These are phyloP conservation scores for Artibeus lituratus DNA, from an alignment of 2,797 vertebrate species.

Conservation along the genomic window DNA sequence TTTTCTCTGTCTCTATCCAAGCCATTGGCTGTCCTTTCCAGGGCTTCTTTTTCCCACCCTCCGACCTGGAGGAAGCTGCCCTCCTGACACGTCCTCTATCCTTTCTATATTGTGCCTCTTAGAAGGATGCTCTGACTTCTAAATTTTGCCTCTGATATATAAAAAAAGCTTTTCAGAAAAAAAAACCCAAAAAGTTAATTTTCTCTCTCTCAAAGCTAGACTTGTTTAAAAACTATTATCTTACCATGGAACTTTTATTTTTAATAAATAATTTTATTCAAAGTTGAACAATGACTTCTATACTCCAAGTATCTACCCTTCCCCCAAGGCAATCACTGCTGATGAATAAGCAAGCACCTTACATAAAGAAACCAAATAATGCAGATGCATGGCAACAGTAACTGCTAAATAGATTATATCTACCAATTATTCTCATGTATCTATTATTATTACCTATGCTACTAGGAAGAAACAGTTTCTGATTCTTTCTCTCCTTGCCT, in stretches of 20 bases:
- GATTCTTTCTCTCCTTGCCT: background rate
- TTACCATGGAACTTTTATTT: background rate
- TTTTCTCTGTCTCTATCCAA: background rate
- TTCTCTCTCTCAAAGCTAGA: too few species aligned
- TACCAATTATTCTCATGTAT: background rate
- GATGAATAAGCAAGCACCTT: background rate
- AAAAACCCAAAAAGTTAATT: too few species aligned
- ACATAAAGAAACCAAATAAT: constrained; percentile 14
- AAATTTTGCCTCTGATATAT: background rate
- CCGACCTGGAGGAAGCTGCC: background rate
- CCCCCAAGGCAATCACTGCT: background rate
- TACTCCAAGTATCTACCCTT: background rate
- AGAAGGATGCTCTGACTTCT: background rate
- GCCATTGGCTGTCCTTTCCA: background rate
- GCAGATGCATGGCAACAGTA: background rate
- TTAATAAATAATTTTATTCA: constrained; percentile 20
- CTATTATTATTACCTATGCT: background rate
- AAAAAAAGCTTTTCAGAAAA: background rate
- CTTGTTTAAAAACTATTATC: background rate
- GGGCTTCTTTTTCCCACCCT: background rate
- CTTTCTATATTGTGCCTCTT: background rate
- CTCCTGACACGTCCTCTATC: background rate
- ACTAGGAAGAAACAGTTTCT: background rate
- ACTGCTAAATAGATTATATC: background rate
- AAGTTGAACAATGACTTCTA: background rate